Base-by-base conservation (phyloP, 2,888 invertebrate species). In the Invenusta paracnida region DNA sequence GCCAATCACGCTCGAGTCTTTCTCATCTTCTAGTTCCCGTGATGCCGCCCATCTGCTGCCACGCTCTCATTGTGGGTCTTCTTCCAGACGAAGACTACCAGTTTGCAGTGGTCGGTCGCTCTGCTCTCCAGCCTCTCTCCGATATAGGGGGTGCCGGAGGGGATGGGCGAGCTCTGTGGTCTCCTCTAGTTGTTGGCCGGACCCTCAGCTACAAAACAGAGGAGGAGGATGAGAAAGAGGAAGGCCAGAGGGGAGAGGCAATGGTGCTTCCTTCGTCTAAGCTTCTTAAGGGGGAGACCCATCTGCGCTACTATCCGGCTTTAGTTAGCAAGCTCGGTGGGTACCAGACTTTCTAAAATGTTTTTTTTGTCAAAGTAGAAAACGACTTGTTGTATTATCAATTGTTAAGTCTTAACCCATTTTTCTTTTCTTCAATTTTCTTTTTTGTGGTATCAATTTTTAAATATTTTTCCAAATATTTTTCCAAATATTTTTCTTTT, bases 81-180 rank as follows among this genome's bases (percentile, higher is more conserved):
- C 73, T 73, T 2, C 73, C 73, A 13, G 73, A 73, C 27, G 73
- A 73, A 23, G 73, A 73, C 73, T 73, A 73, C 73, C 73, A 13
- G 11, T 73, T 73, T 23, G 73, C 73, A 23, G 73, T 73, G 23
- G 73, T 73, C 11, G 73, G 73, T 5, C 11, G 73, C 2, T n/a
- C n/a, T n/a, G n/a, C n/a, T n/a, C n/a, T n/a, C n/a, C n/a, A n/a
- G n/a, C n/a, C n/a, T n/a, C n/a, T n/a, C n/a, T n/a, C n/a, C n/a
- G n/a, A n/a, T n/a, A n/a, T n/a, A n/a, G n/a, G n/a, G n/a, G n/a
- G n/a, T n/a, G n/a, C n/a, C n/a, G 73, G 73, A 5, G 11, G 23
- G 11, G 5, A 2, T 13, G 73, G 73, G 11, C 73, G 73, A 23
- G 73, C 11, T 5, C 73, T 73, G 11, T 73, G 73, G 73, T 23